These are phyloP conservation scores for Tetranychus truncatus DNA, from an alignment of 2,888 invertebrate species.

Conservation along the genomic window DNA sequence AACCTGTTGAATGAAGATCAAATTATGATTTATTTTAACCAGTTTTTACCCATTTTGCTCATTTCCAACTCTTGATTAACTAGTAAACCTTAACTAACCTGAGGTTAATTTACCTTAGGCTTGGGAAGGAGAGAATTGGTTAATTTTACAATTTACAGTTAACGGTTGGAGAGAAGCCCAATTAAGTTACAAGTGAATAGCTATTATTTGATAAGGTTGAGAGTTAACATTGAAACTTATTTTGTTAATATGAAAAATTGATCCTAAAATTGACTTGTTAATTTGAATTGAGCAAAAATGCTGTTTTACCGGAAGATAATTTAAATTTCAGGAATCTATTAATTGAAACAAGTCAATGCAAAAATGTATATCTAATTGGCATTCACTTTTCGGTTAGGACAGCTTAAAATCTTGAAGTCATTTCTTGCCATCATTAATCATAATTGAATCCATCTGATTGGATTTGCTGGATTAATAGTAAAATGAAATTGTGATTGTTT, in stretches of 20 bases:
- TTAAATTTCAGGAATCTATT: not conserved
- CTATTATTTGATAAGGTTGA: not conserved
- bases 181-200: not conserved
- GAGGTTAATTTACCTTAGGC: not conserved
- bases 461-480: too few species aligned
- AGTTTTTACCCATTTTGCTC: too few species aligned
- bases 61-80: not conserved
- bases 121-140: not conserved
- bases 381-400: not conserved
- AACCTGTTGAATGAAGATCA: not conserved
- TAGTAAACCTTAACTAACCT: not conserved
- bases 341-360: not conserved
- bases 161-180: too few species aligned
- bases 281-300: not conserved
- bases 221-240: not conserved
- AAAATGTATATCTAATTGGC: not conserved
- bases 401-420: not conserved
- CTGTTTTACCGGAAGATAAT: not conserved
- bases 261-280: not conserved
- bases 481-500: too few species aligned
- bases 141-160: not conserved
- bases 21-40: too few species aligned
- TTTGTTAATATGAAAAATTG: not conserved
- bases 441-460: not conserved
- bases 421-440: not conserved